Evolutionary conservation across 2,113 vertebrate species (phyloP), one percentile per base, ranked within the genome.

Genomic region (Neodon shergylaensis): DNA sequence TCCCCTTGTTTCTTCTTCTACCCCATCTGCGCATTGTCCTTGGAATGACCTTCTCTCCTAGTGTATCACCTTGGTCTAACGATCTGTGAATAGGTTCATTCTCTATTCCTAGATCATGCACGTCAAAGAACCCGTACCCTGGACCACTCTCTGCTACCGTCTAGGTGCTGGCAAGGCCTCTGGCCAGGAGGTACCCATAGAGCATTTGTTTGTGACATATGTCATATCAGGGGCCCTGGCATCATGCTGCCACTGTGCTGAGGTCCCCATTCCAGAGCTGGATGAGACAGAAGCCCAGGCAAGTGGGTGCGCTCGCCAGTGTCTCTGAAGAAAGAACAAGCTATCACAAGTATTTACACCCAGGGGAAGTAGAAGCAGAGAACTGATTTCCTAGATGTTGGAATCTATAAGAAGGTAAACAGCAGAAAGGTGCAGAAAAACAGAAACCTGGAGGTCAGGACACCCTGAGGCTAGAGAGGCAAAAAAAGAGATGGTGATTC

Each of bases 231-330:
- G 39, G 82, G 72, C 36, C 0, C 33, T 68, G 33, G 22, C 13
- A 16, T 26, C 7, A 5, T 21, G 31, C 66, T 52, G 36, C 31
- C 17, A 7, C 52, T 16, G 17, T 19, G 44, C 76, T 58, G 52
- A 47, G 8, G 9, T 42, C 3, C 58, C 79, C 0, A 39, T 66
- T 2, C 31, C 9, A 22, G n/a, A 54, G 70, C 5, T 9, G 33
- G 82, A 14, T 8, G 47, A 94, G 61, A 5, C 26, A 7, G 3
- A 66, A 61, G 81, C 68, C 74, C 65, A 4, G 28, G 39, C 1
- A 7, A 12, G 5, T 39, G 11, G 19, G 12, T 17, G 1, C 14
- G 3, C 10, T 58, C 0, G 17, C 14, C 70, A 66, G 79, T 1
- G 5, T 68, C 44, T 28, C 58, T 31, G 63, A 0, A 22, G 79